Conservation (phyloP, 2,888 invertebrate genomes). For the Chloromyia formosa region DNA sequence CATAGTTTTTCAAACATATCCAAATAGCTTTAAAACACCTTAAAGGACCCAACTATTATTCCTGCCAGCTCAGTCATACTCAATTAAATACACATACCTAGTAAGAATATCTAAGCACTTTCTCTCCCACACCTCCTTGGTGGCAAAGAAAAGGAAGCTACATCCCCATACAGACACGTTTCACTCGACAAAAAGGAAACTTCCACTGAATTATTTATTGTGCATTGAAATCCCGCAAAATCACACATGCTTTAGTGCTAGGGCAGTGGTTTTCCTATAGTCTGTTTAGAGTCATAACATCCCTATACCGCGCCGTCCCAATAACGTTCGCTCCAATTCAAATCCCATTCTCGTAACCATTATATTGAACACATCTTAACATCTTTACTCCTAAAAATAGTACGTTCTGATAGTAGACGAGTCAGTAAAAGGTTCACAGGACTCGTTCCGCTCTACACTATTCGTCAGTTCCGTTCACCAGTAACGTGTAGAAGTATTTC, state of each 20-base stretch:
- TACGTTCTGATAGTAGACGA: neutral
- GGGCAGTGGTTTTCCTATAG: neutral
- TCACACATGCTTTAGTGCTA: neutral
- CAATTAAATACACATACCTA: too few species aligned
- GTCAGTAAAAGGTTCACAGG: constrained; percentile 10
- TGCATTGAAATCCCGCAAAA: neutral
- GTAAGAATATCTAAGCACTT: too few species aligned
- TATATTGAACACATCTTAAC: neutral
- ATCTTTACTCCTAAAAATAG: constrained; percentile 29
- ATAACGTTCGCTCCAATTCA: too few species aligned
- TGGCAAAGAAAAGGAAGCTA: too few species aligned
- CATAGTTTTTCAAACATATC: too few species aligned
- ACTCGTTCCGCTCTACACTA: neutral
- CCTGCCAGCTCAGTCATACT: too few species aligned
- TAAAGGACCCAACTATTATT: too few species aligned
- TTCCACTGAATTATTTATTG: constrained; percentile 8
- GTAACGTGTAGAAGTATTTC: neutral
- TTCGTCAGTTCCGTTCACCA: too few species aligned
- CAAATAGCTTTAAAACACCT: too few species aligned
- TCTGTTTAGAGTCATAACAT: neutral
- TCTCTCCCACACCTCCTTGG: too few species aligned
- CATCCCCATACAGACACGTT: too few species aligned
- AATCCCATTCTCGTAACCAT: neutral
- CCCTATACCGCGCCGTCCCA: neutral
- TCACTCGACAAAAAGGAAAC: neutral